These are phyloP conservation scores for Burhinus oedicnemus DNA, from an alignment of 2,113 vertebrate genomes.

Conservation along the genomic window DNA sequence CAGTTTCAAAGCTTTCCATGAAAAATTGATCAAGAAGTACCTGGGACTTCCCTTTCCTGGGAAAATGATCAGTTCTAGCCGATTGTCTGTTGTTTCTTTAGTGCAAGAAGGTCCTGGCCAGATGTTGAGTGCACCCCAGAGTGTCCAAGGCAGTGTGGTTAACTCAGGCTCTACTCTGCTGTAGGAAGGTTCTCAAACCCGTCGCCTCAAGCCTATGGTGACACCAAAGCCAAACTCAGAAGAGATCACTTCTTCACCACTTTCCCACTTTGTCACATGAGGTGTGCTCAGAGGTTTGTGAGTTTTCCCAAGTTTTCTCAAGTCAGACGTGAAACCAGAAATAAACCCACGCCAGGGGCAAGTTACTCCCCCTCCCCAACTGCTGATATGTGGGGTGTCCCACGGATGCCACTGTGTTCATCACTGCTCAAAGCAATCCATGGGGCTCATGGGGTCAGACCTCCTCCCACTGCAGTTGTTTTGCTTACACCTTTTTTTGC, in stretches of 20 bases:
- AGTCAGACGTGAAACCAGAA: background rate
- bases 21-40: background rate
- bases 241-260: background rate
- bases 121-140: accelerated
- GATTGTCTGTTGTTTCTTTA: background rate
- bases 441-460: background rate
- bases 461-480: background rate
- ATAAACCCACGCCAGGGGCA: background rate
- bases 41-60: background rate
- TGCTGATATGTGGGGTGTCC: background rate
- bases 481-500: background rate
- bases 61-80: background rate
- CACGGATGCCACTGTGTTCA: accelerated
- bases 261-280: background rate
- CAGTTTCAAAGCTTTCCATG: background rate
- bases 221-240: background rate
- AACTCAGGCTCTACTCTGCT: background rate
- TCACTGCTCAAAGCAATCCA: background rate
- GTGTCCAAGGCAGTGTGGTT: background rate
- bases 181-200: background rate
- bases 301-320: accelerated
- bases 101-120: background rate
- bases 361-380: accelerated
- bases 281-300: background rate
- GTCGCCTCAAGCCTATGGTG: background rate